Evolutionary conservation across 2,113 vertebrate genomes (phyloP).

Genomic region (Nothobranchius kuhntae): DNA sequence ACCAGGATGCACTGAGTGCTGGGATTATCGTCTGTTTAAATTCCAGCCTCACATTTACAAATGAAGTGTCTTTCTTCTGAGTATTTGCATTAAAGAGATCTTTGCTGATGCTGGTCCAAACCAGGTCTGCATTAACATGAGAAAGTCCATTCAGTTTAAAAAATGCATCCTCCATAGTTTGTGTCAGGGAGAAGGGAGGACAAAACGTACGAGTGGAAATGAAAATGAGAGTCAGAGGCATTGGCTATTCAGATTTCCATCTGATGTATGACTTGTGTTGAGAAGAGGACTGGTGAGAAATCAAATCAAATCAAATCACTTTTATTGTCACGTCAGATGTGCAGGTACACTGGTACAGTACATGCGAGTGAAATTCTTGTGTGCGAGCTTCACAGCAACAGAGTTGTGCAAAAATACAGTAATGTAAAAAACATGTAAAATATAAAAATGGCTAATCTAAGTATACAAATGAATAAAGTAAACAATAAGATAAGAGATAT

Average conservation of each 20-base stretch:
- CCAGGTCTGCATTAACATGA: slow-evolving; percentile 50
- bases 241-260: slow-evolving; percentile 51
- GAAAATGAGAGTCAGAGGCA: not conserved
- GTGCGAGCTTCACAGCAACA: too few relatives aligned
- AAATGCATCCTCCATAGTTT: slow-evolving; percentile 39
- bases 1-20: not conserved
- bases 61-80: slow-evolving; percentile 10
- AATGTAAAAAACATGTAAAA: too few relatives aligned
- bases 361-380: too few relatives aligned
- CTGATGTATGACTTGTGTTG: slow-evolving; percentile 43
- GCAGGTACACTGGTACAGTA: too few relatives aligned
- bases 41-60: slow-evolving; percentile 18
- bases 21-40: not conserved
- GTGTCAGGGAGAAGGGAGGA: slow-evolving; percentile 6
- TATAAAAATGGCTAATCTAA: too few relatives aligned
- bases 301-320: too few relatives aligned
- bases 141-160: slow-evolving; percentile 33
- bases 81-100: slow-evolving; percentile 4
- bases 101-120: slow-evolving; percentile 59
- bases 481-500: too few relatives aligned
- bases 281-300: not conserved
- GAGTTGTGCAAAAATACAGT: too few relatives aligned
- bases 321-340: too few relatives aligned
- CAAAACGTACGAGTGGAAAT: slow-evolving; percentile 13
- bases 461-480: too few relatives aligned